phyloP scores from a whole-genome alignment of 2,888 invertebrate genomes.

The Nemotelus nigrinus region DNA sequence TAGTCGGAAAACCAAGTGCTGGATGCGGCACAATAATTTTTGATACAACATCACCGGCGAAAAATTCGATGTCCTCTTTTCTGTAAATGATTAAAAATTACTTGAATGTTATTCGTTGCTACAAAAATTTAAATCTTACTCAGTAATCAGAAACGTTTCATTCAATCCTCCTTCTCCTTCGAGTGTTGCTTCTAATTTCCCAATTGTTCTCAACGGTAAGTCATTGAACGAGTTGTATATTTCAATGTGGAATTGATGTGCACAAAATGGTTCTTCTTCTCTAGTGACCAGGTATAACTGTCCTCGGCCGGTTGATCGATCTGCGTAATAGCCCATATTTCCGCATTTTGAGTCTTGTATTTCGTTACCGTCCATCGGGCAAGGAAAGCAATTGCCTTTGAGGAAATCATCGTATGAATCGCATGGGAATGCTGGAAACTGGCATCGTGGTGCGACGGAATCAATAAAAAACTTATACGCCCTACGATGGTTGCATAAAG shows the following conservation, averaged over 20 bases:
- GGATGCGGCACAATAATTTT: slow-evolving; percentile 91
- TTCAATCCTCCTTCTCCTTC: slow-evolving; percentile 84
- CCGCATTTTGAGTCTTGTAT: slow-evolving; percentile 74
- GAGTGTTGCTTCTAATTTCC: slow-evolving; percentile 80
- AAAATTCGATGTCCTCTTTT: slow-evolving; percentile 80
- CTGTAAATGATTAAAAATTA: slow-evolving; percentile 64
- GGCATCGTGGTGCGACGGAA: slow-evolving; percentile 89
- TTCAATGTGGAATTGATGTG: slow-evolving; percentile 87
- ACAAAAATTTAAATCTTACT: slow-evolving; percentile 66
- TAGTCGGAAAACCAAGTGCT: slow-evolving; percentile 77
- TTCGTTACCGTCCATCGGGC: slow-evolving; percentile 64
- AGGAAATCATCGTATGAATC: slow-evolving; percentile 85
- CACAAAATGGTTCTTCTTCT: slow-evolving; percentile 93
- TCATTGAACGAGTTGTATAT: slow-evolving; percentile 79
- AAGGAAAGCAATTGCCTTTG: slow-evolving; percentile 80
- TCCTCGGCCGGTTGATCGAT: slow-evolving; percentile 83
- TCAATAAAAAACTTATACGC: slow-evolving; percentile 96
- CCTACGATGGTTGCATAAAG: slow-evolving; percentile 90
- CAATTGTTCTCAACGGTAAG: slow-evolving; percentile 71
- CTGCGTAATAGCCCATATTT: slow-evolving; percentile 94
- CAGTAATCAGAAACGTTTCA: slow-evolving; percentile 88
- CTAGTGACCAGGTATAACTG: slow-evolving; percentile 89
- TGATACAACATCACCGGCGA: slow-evolving; percentile 77
- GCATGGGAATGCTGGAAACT: slow-evolving; percentile 92
- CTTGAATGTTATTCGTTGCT: slow-evolving; percentile 34